phyloP scores from a whole-genome alignment of 2,888 invertebrate genomes.

The Bembecia ichneumoniformis region DNA sequence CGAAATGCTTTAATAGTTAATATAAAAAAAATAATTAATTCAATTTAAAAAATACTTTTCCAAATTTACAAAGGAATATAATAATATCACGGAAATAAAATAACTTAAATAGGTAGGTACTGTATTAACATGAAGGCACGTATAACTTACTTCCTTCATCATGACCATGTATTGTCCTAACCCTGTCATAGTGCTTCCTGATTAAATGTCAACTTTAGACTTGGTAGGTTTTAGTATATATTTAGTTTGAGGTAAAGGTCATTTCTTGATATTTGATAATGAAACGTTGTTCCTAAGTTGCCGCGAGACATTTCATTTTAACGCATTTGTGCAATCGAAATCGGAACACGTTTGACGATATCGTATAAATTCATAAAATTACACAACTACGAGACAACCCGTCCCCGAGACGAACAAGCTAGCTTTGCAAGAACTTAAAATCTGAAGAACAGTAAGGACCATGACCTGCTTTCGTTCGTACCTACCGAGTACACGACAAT shows the following conservation, averaged over 20 bases:
- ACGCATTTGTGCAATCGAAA: constrained; percentile 30
- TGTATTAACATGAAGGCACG: too few species aligned
- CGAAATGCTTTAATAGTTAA: too few species aligned
- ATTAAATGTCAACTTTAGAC: neutral
- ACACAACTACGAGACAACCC: constrained; percentile 42
- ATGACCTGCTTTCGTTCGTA: constrained; percentile 40
- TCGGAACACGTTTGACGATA: constrained; percentile 25
- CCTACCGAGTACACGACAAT: neutral
- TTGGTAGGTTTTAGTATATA: neutral
- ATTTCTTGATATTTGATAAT: neutral
- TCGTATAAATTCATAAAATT: constrained; percentile 30
- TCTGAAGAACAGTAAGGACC: constrained; percentile 50
- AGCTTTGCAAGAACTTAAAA: constrained; percentile 35
- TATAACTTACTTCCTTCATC: neutral
- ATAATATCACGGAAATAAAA: too few species aligned
- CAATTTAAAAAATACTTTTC: too few species aligned
- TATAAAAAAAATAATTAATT: too few species aligned
- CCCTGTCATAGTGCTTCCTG: neutral
- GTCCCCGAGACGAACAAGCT: constrained; percentile 29
- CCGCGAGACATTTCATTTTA: constrained; percentile 12
- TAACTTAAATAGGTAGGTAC: too few species aligned
- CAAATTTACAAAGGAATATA: too few species aligned
- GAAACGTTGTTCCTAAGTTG: neutral
- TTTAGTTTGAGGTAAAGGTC: neutral
- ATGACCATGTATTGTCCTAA: neutral